These are phyloP conservation scores for Bradypodion ventrale DNA, from an alignment of 2,797 vertebrate species.

Conservation along the genomic window DNA sequence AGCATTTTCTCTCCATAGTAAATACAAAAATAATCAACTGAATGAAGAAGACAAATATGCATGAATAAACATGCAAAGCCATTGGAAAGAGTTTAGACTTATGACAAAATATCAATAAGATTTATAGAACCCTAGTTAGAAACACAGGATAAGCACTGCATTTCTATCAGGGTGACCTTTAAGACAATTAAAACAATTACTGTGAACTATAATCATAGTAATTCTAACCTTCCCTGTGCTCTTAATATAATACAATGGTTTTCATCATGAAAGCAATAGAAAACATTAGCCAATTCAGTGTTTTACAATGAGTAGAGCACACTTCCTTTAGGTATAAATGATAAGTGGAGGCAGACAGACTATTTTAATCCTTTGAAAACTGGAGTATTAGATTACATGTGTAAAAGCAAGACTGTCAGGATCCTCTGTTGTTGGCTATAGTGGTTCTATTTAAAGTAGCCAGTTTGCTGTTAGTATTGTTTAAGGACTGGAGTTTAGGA, in stretches of 20 bases:
- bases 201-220: slow-evolving; percentile 38
- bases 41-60: background rate
- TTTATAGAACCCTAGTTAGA: slow-evolving; percentile 16
- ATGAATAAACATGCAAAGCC: slow-evolving; percentile 22
- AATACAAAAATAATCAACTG: background rate
- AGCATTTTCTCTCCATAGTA: background rate
- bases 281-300: slow-evolving; percentile 41
- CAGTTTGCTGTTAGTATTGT: background rate
- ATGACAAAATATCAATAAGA: slow-evolving; percentile 39
- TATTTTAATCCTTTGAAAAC: slow-evolving; percentile 27
- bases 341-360: slow-evolving; percentile 23
- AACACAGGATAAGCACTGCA: slow-evolving; percentile 29
- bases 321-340: slow-evolving; percentile 1
- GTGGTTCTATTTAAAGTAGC: background rate
- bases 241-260: slow-evolving; percentile 30
- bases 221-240: slow-evolving; percentile 32
- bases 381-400: slow-evolving; percentile 39
- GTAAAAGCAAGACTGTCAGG: background rate
- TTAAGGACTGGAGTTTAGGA: background rate
- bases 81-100: background rate
- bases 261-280: slow-evolving; percentile 45
- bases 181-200: slow-evolving; percentile 36
- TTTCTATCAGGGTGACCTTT: slow-evolving; percentile 14
- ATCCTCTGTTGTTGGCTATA: background rate
- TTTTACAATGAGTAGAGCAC: slow-evolving; percentile 25